Evolutionary conservation across 64 coral and sea anemone species (phyloP).

Genomic region (Anthopleura sola): DNA sequence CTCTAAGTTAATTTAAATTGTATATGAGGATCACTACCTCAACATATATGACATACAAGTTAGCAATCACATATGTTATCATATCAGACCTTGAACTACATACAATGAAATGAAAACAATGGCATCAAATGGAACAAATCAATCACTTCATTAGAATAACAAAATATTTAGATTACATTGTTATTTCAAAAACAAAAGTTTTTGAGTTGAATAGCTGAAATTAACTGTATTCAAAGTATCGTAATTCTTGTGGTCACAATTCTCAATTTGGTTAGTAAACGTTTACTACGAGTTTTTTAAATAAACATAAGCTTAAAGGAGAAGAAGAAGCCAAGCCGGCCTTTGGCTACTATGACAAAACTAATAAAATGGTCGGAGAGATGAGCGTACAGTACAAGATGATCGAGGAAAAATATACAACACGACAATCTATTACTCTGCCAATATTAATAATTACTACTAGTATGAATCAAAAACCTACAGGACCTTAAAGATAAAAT

Average conservation of each 20-base stretch:
- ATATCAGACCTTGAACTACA: background rate
- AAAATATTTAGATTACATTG: background rate
- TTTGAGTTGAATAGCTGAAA: too few species aligned
- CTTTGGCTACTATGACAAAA: background rate
- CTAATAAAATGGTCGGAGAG: background rate
- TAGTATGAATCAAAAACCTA: background rate
- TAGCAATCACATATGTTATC: background rate
- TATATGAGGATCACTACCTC: too few species aligned
- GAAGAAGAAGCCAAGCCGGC: background rate
- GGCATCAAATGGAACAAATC: background rate
- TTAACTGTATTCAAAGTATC: too few species aligned
- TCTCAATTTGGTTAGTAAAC: too few species aligned
- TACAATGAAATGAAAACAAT: background rate
- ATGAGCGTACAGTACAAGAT: background rate
- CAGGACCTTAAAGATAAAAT: background rate
- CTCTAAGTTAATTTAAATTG: too few species aligned
- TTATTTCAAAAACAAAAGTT: too few species aligned
- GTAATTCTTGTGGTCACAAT: too few species aligned
- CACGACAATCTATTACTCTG: background rate
- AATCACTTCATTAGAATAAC: background rate
- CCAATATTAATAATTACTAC: too few species aligned
- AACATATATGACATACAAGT: background rate
- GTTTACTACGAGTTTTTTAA: background rate
- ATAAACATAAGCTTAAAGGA: background rate
- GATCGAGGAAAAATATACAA: background rate